Evolutionary conservation across 2,888 invertebrate species (phyloP), one percentile per base, ranked within the genome.

Genomic region (Atethmia centrago): DNA sequence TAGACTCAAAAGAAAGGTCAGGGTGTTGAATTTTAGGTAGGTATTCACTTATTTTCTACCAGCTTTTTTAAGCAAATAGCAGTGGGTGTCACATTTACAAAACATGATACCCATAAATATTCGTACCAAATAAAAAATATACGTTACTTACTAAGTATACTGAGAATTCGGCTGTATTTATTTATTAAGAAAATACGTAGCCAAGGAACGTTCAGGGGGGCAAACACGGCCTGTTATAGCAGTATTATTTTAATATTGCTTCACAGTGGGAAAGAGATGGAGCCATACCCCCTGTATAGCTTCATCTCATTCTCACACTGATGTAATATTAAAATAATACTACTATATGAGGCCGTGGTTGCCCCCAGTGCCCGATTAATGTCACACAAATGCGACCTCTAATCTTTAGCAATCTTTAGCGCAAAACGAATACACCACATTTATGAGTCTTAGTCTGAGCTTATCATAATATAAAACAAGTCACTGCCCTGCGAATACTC

Each of bases 401-500:
- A 56, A 71, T 82, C 78, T 69, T 63, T 36, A 75, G 73, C 45
- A 69, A 59, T 68, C 36, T 31, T 56, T 31, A 19, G 62, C 59
- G 56, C 66, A 62, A 77, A 74, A 53, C 55, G 71, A 72, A 84
- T 74, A 75, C 72, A 62, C 61, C 68, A 58, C 71, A 67, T 75
- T 74, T 82, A 83, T 55, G 83, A 69, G 61, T 75, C 66, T 74
- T n/a, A n/a, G n/a, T n/a, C n/a, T n/a, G n/a, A 61, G 73, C 70
- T 82, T 73, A 63, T 62, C 67, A 65, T 72, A 66, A 49, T 63
- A 74, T 73, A 76, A 72, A 79, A 71, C 76, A 64, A 82, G 88
- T 74, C 84, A 81, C 68, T 80, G 74, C 71, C 71, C 80, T 72
- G 65, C 31, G 67, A 79, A 80, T 81, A 85, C 79, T 82, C 82